Base-by-base conservation (phyloP, 2,888 invertebrate genomes). In the Drosophila nr. perissopoda region DNA sequence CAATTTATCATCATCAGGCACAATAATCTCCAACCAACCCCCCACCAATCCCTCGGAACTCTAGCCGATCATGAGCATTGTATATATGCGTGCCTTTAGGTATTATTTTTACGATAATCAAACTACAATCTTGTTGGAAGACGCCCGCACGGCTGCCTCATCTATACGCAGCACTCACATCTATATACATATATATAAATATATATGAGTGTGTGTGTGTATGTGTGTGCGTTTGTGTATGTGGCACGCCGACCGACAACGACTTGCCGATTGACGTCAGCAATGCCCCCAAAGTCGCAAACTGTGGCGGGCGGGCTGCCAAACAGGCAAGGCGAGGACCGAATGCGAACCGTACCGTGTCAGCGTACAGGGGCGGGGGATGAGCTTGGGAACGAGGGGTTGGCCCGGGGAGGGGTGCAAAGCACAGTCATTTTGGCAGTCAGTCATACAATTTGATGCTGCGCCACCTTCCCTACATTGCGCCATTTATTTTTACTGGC, bases 211-310 rank as follows among this genome's bases (percentile, higher is more conserved):
- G 36, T 40, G n/a, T 53, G 7, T 59, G 42, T 34, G 48, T 71
- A 51, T 67, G 69, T 68, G 54, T 59, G 56, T 49, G 48, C 27
- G 69, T 68, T 38, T 74, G 74, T 79, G 58, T 89, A 90, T 85
- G 87, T 85, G 65, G 85, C 85, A 86, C 90, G 87, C 78, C 89
- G 90, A 84, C 89, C 89, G 90, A 87, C 87, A 89, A 84, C 90
- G 90, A 89, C 88, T 90, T 72, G 75, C 77, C 91, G 63, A 92
- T 92, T 92, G 92, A 92, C 92, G 92, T 92, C 92, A 92, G 92
- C 92, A 92, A 90, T 92, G 92, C 92, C 92, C 92, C 92, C 92
- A 91, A 92, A 89, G 90, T 82, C 79, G 64, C 76, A 58, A 60
- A 72, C 89, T 72, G 70, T 74, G 73, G 74, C 89, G 81, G 83